Base-by-base conservation (phyloP, 2,797 vertebrate genomes). In the Crenuchus spilurus region DNA sequence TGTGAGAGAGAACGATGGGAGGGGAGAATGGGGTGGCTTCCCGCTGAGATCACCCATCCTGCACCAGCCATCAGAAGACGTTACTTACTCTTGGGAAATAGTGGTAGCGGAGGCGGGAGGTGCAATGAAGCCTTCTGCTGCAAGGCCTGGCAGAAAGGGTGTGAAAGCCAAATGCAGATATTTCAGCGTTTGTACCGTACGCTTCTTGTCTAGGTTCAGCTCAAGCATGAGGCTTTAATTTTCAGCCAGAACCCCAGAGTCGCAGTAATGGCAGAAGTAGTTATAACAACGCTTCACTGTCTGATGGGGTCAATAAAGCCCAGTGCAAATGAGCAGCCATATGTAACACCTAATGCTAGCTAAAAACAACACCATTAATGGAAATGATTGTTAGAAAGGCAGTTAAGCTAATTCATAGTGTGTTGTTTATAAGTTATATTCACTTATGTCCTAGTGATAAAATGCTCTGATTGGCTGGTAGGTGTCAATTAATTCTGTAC, bases 31-130 rank as follows among this genome's bases (percentile, higher is more conserved):
- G 42, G 76, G 55, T 39, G 57, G 48, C 66, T 70, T 82, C 83
- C 68, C 58, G 51, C 78, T 84, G 75, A 61, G 73, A 71, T 81
- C 52, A 58, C 75, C 46, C 44, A 48, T 72, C 63, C 64, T 75
- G 70, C 76, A 42, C 28, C 41, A 72, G 67, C 71, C 64, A 74
- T 79, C 42, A 80, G 76, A 66, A 79, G 72, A 68, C 68, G 37
- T 70, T 75, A 61, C 55, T 73, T 77, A 82, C 74, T 70, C 70
- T 57, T 67, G 78, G 79, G 73, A 79, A 79, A 80, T 58, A 44
- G 52, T 52, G 63, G 37, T 46, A 35, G 65, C 4, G 68, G 52
- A 74, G 51, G 72, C 49, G 33, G 75, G 63, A 77, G 37, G 57
- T 63, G 57, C 72, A 72, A 58, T 72, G 68, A 76, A 22, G 55